A percentile compares a stretch with the other conserved stretches of the same genome.
These are phyloP conservation scores for Carettochelys insculpta DNA, from an alignment of 2,113 vertebrate species.

Conservation along the genomic window DNA sequence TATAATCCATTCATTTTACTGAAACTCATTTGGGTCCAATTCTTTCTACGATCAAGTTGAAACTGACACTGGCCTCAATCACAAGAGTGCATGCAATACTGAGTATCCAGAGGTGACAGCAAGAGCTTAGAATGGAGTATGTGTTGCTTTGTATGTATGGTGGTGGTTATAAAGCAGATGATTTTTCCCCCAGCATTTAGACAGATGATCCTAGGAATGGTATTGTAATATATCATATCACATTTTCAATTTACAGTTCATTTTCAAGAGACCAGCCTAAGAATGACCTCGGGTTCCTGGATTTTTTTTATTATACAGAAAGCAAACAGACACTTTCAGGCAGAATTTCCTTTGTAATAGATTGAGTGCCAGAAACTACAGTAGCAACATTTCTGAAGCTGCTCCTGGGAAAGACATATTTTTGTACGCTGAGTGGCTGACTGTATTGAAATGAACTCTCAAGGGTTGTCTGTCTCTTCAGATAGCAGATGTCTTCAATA, in stretches of 20 bases:
- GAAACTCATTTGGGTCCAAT: too few species aligned
- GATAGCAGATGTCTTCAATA: background rate
- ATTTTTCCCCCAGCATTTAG: accelerated
- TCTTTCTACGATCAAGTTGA: background rate
- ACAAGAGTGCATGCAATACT: background rate
- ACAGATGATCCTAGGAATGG: background rate
- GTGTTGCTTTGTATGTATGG: background rate
- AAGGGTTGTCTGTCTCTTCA: background rate
- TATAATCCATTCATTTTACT: background rate
- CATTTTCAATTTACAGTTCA: background rate
- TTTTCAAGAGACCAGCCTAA: background rate
- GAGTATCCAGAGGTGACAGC: background rate
- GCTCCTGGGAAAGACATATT: background rate
- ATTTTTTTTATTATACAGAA: background rate
- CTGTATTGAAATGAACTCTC: too few species aligned
- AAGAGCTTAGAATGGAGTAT: accelerated
- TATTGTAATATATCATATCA: background rate
- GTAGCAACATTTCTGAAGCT: background rate
- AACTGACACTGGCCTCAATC: background rate
- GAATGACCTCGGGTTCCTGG: background rate
- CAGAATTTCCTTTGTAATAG: background rate
- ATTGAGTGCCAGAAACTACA: background rate
- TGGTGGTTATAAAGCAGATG: background rate
- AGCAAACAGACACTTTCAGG: background rate
- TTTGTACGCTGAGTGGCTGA: background rate